These are phyloP conservation scores for Coenonympha arcania DNA, from an alignment of 2,888 invertebrate genomes.

Conservation along the genomic window DNA sequence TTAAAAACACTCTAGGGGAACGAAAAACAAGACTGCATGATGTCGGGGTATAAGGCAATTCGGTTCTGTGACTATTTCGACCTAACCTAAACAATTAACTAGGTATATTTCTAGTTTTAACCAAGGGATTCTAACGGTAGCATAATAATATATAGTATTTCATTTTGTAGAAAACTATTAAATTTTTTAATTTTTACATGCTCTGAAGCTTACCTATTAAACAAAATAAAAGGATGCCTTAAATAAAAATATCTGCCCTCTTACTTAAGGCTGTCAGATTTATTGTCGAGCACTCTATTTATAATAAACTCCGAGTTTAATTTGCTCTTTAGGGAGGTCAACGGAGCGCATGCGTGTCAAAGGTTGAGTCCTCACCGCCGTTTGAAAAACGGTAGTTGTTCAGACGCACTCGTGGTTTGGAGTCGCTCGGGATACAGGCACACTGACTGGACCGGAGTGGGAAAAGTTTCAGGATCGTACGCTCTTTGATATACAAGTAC, in stretches of 20 bases:
- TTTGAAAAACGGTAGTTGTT: constrained; percentile 39
- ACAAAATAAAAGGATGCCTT: background rate
- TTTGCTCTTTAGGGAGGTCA: constrained; percentile 30
- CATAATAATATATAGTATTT: too few species aligned
- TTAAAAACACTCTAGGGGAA: too few species aligned
- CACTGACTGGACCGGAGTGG: constrained; percentile 34
- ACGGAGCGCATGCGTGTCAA: constrained; percentile 55
- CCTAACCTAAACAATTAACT: too few species aligned
- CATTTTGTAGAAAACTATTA: too few species aligned
- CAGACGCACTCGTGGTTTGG: constrained; percentile 37
- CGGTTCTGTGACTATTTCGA: too few species aligned
- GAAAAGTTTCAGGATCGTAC: constrained; percentile 45
- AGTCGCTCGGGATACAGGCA: constrained; percentile 42
- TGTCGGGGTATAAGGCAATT: too few species aligned
- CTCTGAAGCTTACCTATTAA: too few species aligned
- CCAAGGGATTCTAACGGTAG: too few species aligned
- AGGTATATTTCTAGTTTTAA: too few species aligned
- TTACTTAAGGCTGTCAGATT: constrained; percentile 11
- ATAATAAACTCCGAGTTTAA: constrained; percentile 30
- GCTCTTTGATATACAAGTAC: constrained; percentile 8
- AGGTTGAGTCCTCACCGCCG: constrained; percentile 39
- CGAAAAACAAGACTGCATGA: too few species aligned
- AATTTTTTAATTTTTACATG: too few species aligned
- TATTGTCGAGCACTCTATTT: constrained; percentile 17
- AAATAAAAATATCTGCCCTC: background rate